phyloP scores from a whole-genome alignment of 1,140 invertebrate species.

The Anastrepha obliqua region DNA sequence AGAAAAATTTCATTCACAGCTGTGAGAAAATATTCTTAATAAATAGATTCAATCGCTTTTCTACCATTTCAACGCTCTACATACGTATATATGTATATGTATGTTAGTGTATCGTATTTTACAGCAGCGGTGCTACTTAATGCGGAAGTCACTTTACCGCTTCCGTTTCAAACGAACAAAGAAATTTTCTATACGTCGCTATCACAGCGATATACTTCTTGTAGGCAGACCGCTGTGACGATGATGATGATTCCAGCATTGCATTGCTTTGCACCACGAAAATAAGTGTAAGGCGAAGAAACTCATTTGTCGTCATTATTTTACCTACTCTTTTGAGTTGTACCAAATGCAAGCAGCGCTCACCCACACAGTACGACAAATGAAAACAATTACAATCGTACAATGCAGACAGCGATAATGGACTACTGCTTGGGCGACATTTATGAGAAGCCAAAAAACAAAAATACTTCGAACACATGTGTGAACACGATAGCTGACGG shows the following conservation, averaged over 20 bases:
- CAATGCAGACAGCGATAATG: neutral
- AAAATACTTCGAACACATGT: neutral
- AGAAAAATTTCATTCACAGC: too few relatives aligned
- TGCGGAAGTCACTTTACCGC: neutral
- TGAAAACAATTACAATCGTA: slow-evolving; percentile 21
- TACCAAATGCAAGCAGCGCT: neutral
- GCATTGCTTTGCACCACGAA: neutral
- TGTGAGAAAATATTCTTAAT: too few relatives aligned
- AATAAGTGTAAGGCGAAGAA: neutral
- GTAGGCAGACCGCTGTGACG: neutral
- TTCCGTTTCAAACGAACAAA: neutral
- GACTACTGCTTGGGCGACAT: neutral
- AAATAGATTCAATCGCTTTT: too few relatives aligned
- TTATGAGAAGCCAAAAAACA: neutral
- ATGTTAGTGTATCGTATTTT: neutral
- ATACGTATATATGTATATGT: too few relatives aligned
- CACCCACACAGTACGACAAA: neutral
- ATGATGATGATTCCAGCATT: neutral
- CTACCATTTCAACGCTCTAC: too few relatives aligned
- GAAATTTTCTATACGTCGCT: neutral
- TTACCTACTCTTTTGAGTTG: neutral
- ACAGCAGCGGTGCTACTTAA: neutral
- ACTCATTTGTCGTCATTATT: slow-evolving; percentile 39
- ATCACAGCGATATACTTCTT: neutral
- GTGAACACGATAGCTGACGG: neutral